Evolutionary conservation across 2,888 invertebrate species (phyloP).

Genomic region (Limnephilus lunatus): DNA sequence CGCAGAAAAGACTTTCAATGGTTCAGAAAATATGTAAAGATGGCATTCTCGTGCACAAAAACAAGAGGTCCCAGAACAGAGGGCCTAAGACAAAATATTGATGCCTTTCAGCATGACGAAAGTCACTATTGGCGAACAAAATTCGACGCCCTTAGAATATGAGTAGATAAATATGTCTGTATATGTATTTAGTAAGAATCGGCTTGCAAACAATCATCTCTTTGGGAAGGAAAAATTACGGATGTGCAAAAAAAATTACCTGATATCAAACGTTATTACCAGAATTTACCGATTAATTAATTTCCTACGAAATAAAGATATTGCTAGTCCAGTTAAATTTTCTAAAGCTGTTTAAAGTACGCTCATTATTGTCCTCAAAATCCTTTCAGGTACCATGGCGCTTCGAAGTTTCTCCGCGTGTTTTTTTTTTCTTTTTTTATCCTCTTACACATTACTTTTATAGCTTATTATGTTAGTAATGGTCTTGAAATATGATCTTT

Average conservation of each 20-base stretch:
- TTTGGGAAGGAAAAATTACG: too few relatives aligned
- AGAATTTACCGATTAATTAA: too few relatives aligned
- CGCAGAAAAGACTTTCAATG: background rate
- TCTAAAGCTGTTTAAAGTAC: background rate
- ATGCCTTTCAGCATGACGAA: background rate
- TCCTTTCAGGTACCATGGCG: background rate
- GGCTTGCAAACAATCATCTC: too few relatives aligned
- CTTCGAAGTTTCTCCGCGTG: background rate
- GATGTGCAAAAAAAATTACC: too few relatives aligned
- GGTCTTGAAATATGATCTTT: background rate
- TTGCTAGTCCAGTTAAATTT: background rate
- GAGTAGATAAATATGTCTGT: too few relatives aligned
- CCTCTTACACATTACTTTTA: background rate
- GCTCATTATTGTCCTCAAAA: background rate
- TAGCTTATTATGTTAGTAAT: background rate
- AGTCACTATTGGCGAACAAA: background rate
- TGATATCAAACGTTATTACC: too few relatives aligned
- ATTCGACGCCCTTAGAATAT: background rate
- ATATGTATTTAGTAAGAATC: too few relatives aligned
- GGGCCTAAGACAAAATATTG: background rate
- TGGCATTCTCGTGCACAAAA: background rate
- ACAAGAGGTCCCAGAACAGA: background rate
- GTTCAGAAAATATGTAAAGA: background rate
- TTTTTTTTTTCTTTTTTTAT: background rate
- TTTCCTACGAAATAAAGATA: background rate